Evolutionary conservation across 2,113 vertebrate genomes (phyloP), one percentile per base, ranked within the genome.

Genomic region (Aleadryas rufinucha): DNA sequence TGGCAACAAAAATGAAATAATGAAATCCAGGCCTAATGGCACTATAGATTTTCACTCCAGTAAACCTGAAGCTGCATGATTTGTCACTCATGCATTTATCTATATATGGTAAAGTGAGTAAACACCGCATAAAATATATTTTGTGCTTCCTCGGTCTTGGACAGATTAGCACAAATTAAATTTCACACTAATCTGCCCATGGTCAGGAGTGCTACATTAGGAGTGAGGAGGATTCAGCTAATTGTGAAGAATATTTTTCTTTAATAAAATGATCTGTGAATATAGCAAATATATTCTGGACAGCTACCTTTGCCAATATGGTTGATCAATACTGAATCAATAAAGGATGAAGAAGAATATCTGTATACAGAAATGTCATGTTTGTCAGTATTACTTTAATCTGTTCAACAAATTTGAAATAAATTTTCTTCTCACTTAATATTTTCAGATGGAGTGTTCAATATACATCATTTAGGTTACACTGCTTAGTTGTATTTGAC

Each of bases 151-250:
- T 83, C 3, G 93, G 95, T 97, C 95, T 96, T 94, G 96, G 96
- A 79, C 95, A 97, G 97, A 97, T 97, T 97, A 97, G 96, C 96
- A 83, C 87, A 97, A 97, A 97, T 97, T 97, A 97, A 97, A 97
- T 97, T 97, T 97, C 97, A 97, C 97, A 97, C 96, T 96, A 97
- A 97, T 97, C 95, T 97, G 96, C 96, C 89, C 97, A 97, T 96
- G 95, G 95, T 95, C 97, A 97, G 90, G 82, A 96, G 79, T 80
- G 78, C 84, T 95, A 96, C 59, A 84, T 97, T 97, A 97, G 78
- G 87, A 97, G 56, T 72, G 90, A 96, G 37, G 28, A 35, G 86
- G 78, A 89, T 95, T 94, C 94, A 95, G 72, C 93, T 97, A 97
- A 97, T 97, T 97, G 89, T 95, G 80, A 94, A 81, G 64, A 93